phyloP scores from a whole-genome alignment of 1,140 invertebrate genomes.

The Carcinoscorpius rotundicauda region DNA sequence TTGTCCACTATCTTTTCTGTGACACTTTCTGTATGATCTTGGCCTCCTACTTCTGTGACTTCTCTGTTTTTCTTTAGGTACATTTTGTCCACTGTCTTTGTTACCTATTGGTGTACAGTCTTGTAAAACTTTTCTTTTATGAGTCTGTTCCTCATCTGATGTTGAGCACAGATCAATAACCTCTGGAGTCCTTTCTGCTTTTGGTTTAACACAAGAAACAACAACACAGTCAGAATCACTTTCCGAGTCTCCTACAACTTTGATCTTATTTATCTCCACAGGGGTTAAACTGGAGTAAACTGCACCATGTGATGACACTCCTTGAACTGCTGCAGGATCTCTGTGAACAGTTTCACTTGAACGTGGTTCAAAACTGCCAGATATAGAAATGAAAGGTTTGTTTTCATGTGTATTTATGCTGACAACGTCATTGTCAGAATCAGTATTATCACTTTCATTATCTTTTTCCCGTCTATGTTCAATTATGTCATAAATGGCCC shows the following conservation, averaged over 20 bases:
- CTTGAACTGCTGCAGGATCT: slow-evolving; percentile 17
- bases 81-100: no score
- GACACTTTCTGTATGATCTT: no score
- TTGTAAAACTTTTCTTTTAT: no score
- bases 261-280: no score
- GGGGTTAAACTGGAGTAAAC: no score
- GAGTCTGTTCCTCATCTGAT: slow-evolving; percentile 27
- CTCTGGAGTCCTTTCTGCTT: slow-evolving; percentile 40
- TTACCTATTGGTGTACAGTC: no score
- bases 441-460: neutral
- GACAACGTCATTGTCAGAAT: neutral
- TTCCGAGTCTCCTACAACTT: neutral
- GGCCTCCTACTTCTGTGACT: no score
- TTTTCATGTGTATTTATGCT: neutral
- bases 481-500: slow-evolving; percentile 6
- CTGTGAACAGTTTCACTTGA: slow-evolving; percentile 15
- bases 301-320: neutral
- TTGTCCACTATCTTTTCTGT: no score
- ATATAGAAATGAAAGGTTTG: neutral
- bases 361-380: neutral
- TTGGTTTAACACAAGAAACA: slow-evolving; percentile 40
- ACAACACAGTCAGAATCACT: slow-evolving; percentile 23
- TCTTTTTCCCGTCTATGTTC: no score
- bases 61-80: no score
- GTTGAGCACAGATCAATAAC: slow-evolving; percentile 36